Evolutionary conservation across 1,140 invertebrate genomes (phyloP).

Genomic region (Acyrthosiphon pisum): DNA sequence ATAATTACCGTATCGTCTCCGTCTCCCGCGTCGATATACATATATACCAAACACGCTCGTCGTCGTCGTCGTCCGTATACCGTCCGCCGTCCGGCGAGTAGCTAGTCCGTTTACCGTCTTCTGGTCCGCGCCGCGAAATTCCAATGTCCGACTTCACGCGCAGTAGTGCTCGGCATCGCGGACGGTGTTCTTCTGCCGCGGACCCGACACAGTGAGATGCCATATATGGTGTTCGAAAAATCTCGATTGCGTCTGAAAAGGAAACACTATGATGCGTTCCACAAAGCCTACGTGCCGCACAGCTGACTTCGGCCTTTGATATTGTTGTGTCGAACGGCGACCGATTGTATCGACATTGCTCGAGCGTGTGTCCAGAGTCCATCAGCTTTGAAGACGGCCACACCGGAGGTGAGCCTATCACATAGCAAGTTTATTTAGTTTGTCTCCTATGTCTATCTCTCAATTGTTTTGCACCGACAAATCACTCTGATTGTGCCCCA

Average conservation of each 20-base stretch:
- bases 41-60: background rate
- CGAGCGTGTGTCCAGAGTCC: background rate
- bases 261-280: conserved; percentile 32
- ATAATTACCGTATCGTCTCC: background rate
- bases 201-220: background rate
- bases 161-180: background rate
- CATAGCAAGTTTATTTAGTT: background rate
- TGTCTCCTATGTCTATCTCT: background rate
- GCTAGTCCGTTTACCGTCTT: background rate
- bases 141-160: background rate
- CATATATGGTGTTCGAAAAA: conserved; percentile 5
- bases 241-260: background rate
- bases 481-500: background rate
- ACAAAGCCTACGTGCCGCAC: background rate
- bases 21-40: background rate
- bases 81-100: background rate
- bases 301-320: conserved; percentile 24
- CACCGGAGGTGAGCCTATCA: background rate
- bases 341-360: background rate
- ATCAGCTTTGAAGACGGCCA: background rate
- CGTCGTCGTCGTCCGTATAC: background rate
- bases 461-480: background rate
- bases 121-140: background rate
- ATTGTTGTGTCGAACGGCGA: background rate
- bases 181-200: background rate